These are phyloP conservation scores for Rissa tridactyla DNA, from an alignment of 2,113 vertebrate genomes.

Conservation along the genomic window DNA sequence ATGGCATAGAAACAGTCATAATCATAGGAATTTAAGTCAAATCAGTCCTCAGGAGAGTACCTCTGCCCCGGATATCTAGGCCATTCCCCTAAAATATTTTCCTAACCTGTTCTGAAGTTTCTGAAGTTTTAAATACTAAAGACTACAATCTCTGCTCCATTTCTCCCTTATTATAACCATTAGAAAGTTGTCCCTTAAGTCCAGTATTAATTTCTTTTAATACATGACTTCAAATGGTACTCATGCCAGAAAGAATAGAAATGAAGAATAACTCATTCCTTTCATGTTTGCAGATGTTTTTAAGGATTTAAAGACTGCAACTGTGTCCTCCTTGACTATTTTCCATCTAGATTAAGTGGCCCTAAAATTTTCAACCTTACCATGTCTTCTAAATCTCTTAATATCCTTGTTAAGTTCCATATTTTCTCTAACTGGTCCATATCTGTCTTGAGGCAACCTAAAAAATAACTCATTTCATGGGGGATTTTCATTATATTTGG, in stretches of 20 bases:
- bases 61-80: background rate
- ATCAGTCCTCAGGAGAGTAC: background rate
- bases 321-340: background rate
- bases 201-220: background rate
- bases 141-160: background rate
- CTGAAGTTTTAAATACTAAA: background rate
- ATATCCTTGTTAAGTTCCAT: background rate
- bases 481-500: background rate
- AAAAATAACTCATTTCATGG: background rate
- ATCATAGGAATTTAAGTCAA: background rate
- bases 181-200: background rate
- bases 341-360: background rate
- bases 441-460: background rate
- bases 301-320: background rate
- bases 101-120: background rate
- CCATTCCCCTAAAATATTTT: background rate
- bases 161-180: fast-evolving
- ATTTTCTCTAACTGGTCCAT: background rate
- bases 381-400: background rate
- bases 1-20: background rate
- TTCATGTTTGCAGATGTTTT: background rate
- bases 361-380: background rate
- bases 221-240: background rate
- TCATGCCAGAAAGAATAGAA: background rate
- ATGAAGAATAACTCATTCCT: background rate